Evolutionary conservation across 1,140 invertebrate genomes (phyloP).

Genomic region (Holotrichia oblita): DNA sequence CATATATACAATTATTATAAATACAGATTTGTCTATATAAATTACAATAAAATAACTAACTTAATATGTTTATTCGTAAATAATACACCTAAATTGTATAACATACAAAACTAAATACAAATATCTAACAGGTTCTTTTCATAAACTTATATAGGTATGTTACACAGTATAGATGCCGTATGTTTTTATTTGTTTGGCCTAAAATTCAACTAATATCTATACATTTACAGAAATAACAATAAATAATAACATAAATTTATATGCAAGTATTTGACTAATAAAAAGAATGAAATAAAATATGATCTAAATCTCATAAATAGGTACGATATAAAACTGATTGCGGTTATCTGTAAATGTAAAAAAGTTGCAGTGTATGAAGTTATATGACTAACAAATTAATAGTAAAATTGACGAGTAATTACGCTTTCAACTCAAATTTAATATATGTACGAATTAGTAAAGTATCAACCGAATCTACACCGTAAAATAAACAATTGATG

Average conservation of each 20-base stretch:
- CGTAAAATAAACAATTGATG: too few species aligned
- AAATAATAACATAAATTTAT: not conserved
- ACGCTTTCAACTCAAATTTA: too few species aligned
- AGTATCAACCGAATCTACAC: too few species aligned
- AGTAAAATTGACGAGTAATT: too few species aligned
- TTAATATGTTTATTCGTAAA: not conserved
- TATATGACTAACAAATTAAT: too few species aligned
- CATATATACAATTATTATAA: slow-evolving; percentile 29
- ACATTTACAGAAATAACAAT: slow-evolving; percentile 18
- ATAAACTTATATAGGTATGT: slow-evolving; percentile 24
- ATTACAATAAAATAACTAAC: slow-evolving; percentile 36
- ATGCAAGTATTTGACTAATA: not conserved
- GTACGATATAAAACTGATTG: not conserved
- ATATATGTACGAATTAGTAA: too few species aligned
- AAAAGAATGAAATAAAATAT: not conserved
- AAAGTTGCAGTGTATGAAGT: too few species aligned
- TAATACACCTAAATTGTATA: slow-evolving; percentile 6
- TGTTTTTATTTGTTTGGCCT: not conserved
- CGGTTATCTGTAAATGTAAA: not conserved
- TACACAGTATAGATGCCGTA: slow-evolving; percentile 23
- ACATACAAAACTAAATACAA: slow-evolving; percentile 31
- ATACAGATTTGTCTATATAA: slow-evolving; percentile 34
- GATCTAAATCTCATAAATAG: not conserved
- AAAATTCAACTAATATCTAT: slow-evolving; percentile 4
- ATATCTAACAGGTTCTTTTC: not conserved